These are phyloP conservation scores for Mylabris sibirica DNA, from an alignment of 2,888 invertebrate genomes.

Conservation along the genomic window DNA sequence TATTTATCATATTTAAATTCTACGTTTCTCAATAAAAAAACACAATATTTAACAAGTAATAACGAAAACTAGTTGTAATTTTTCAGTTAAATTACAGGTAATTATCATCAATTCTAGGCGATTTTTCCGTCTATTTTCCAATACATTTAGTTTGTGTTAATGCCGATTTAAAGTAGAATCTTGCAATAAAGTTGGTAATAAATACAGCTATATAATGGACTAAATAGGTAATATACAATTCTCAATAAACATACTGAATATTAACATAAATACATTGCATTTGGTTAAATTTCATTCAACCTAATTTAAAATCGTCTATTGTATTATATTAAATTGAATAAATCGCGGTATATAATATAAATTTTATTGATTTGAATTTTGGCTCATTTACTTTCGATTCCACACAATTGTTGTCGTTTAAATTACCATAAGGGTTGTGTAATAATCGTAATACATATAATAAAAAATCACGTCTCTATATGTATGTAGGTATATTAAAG, in stretches of 20 bases:
- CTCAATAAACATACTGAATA: constrained; percentile 1
- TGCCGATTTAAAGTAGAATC: not conserved
- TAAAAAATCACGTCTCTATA: not conserved
- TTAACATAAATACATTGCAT: constrained; percentile 2
- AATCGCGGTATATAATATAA: constrained; percentile 22
- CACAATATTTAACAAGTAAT: not conserved
- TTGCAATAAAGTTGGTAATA: not conserved
- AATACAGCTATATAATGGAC: not conserved
- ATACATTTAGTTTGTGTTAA: not conserved
- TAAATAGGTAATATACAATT: not conserved
- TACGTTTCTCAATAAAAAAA: constrained; percentile 23
- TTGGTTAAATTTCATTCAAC: not conserved
- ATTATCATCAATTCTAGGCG: constrained; percentile 5
- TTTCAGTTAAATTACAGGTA: constrained; percentile 6
- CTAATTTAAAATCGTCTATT: constrained; percentile 30
- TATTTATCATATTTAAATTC: constrained; percentile 30
- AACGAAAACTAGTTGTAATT: not conserved
- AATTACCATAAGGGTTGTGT: not conserved
- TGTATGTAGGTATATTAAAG: not conserved
- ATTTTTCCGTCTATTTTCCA: not conserved
- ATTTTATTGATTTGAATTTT: constrained; percentile 15
- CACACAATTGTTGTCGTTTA: not conserved
- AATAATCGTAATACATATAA: not conserved
- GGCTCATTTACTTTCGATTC: not conserved
- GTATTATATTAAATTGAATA: constrained; percentile 28